Evolutionary conservation across 2,113 vertebrate species (phyloP).

Genomic region (Prolemur simus): DNA sequence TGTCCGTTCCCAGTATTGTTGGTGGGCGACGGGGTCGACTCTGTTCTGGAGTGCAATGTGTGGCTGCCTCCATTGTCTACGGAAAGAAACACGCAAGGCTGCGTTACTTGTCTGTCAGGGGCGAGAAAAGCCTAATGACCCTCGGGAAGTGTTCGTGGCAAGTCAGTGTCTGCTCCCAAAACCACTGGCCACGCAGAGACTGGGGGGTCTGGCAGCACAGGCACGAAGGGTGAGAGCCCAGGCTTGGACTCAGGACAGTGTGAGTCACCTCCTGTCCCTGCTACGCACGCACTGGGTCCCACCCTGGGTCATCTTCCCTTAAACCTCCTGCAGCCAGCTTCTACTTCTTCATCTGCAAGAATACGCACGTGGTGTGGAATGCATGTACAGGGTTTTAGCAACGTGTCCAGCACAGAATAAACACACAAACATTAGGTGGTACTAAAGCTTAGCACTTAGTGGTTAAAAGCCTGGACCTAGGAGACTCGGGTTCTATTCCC

Average conservation of each 20-base stretch:
- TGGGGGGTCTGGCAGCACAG: not conserved
- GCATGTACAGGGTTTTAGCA: not conserved
- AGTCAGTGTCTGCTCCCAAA: not conserved
- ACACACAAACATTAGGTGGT: not conserved
- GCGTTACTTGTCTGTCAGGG: not conserved
- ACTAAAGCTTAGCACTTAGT: not conserved
- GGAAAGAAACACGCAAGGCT: not conserved
- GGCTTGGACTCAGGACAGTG: not conserved
- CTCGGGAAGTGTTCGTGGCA: not conserved
- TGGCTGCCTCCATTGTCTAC: slow-evolving; percentile 39
- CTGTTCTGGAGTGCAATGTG: slow-evolving; percentile 36
- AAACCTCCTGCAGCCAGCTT: not conserved
- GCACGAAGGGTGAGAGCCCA: not conserved
- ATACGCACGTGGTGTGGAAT: not conserved
- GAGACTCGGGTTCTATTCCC: not conserved
- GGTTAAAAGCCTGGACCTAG: not conserved
- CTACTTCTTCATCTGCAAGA: not conserved
- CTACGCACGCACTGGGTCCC: not conserved
- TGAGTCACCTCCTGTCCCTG: not conserved
- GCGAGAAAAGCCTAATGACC: too few species aligned
- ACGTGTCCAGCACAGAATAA: not conserved
- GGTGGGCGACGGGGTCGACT: slow-evolving; percentile 38
- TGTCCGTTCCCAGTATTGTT: slow-evolving; percentile 55
- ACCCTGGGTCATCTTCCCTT: not conserved
- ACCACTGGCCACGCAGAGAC: accelerated